Evolutionary conservation across 2,113 vertebrate genomes (phyloP).

Genomic region (Strigops habroptila): DNA sequence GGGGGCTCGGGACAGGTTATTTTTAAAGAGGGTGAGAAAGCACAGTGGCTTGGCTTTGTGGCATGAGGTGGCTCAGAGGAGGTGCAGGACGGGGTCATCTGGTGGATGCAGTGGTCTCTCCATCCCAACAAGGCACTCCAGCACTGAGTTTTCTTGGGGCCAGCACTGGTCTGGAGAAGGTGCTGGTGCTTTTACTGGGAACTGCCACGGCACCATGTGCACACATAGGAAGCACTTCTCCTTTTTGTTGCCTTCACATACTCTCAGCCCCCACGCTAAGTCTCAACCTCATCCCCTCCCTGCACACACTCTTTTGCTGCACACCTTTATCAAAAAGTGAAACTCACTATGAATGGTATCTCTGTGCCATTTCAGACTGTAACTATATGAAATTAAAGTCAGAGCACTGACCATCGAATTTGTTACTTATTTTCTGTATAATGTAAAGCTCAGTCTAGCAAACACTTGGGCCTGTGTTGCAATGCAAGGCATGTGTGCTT

Average conservation of each 20-base stretch:
- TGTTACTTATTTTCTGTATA: neutral
- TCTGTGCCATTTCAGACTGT: neutral
- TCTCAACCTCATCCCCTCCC: neutral
- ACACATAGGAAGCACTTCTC: neutral
- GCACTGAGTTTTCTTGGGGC: neutral
- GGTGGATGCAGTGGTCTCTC: neutral
- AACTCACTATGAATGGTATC: neutral
- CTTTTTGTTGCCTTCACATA: neutral
- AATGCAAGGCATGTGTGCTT: neutral
- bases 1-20: neutral
- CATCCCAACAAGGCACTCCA: neutral
- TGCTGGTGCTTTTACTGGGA: neutral
- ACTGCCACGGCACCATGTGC: neutral
- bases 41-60: neutral
- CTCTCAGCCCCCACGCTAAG: neutral
- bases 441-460: neutral
- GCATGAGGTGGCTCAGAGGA: rapidly evolving
- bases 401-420: neutral
- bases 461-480: slow-evolving; percentile 9
- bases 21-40: neutral
- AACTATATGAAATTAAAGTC: neutral
- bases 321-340: neutral
- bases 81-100: neutral
- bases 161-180: neutral
- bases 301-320: neutral